Conservation (phyloP, 1,140 invertebrate genomes). For the Delia radicum region DNA sequence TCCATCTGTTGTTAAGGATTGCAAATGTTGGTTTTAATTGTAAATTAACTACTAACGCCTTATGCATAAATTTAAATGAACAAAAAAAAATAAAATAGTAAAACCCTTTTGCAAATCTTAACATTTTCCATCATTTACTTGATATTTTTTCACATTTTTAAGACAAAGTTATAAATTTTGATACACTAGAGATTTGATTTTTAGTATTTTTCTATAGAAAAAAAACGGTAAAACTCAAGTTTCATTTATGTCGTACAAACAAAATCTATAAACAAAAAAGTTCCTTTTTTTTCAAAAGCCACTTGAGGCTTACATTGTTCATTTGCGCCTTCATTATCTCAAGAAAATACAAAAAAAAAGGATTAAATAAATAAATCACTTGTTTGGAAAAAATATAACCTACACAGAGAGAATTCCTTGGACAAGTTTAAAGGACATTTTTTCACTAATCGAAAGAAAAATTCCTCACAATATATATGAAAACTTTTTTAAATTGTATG, state of each 20-base stretch:
- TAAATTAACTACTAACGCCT: slow-evolving; percentile 21
- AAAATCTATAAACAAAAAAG: too few relatives aligned
- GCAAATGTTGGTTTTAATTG: not conserved
- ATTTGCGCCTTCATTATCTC: slow-evolving; percentile 21
- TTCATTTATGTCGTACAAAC: too few relatives aligned
- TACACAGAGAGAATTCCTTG: too few relatives aligned
- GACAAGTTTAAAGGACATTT: too few relatives aligned
- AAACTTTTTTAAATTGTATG: too few relatives aligned
- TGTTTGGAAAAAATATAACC: not conserved
- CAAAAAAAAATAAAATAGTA: too few relatives aligned
- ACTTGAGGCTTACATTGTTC: slow-evolving; percentile 18
- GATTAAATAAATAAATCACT: slow-evolving; percentile 54
- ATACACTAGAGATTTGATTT: slow-evolving; percentile 20
- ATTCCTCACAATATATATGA: too few relatives aligned
- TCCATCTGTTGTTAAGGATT: slow-evolving; percentile 1
- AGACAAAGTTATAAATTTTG: slow-evolving; percentile 14
- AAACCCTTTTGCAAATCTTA: slow-evolving; percentile 3
- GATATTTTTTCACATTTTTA: not conserved
- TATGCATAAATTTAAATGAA: not conserved
- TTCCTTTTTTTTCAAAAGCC: slow-evolving; percentile 8
- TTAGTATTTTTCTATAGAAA: not conserved
- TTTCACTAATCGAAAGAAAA: too few relatives aligned
- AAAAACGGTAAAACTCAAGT: not conserved
- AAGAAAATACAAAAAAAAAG: slow-evolving; percentile 35
- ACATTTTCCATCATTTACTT: not conserved